phyloP scores from a whole-genome alignment of 2,888 invertebrate genomes.

The Epirrita christyi region DNA sequence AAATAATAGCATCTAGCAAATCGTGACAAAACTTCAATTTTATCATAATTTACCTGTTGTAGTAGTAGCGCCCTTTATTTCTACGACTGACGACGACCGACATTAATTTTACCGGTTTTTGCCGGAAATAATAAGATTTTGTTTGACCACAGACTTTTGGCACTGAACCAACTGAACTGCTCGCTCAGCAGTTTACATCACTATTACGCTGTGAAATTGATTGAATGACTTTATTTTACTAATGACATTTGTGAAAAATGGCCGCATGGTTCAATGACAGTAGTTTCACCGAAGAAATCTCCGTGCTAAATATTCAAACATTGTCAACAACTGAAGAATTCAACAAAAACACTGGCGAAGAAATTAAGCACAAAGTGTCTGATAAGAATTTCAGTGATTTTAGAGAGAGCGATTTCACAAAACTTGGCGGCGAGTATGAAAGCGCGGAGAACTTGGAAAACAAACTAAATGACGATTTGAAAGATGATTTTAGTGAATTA shows the following conservation, averaged over 20 bases:
- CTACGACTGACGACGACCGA: too few relatives aligned
- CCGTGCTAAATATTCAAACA: neutral
- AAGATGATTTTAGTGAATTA: conserved; percentile 22
- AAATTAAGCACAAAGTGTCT: neutral
- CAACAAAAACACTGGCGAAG: neutral
- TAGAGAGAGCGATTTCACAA: conserved; percentile 5
- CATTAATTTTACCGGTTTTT: conserved; percentile 10
- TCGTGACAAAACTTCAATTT: too few relatives aligned
- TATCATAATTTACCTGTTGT: too few relatives aligned
- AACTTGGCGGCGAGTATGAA: conserved; percentile 5
- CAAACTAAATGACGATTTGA: conserved; percentile 24
- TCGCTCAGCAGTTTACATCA: too few relatives aligned
- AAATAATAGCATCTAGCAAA: too few relatives aligned
- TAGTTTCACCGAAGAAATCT: neutral
- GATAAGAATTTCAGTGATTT: conserved; percentile 22
- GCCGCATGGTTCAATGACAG: neutral
- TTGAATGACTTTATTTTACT: too few relatives aligned
- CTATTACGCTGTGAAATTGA: too few relatives aligned
- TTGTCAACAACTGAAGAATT: neutral
- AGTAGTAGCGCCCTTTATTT: too few relatives aligned
- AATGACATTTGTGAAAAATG: neutral
- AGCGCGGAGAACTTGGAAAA: conserved; percentile 12
- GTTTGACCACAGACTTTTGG: too few relatives aligned
- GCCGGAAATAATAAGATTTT: too few relatives aligned
- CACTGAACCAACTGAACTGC: too few relatives aligned